Evolutionary conservation across 1,140 invertebrate species (phyloP).

Genomic region (Pachypeltis micranthus): DNA sequence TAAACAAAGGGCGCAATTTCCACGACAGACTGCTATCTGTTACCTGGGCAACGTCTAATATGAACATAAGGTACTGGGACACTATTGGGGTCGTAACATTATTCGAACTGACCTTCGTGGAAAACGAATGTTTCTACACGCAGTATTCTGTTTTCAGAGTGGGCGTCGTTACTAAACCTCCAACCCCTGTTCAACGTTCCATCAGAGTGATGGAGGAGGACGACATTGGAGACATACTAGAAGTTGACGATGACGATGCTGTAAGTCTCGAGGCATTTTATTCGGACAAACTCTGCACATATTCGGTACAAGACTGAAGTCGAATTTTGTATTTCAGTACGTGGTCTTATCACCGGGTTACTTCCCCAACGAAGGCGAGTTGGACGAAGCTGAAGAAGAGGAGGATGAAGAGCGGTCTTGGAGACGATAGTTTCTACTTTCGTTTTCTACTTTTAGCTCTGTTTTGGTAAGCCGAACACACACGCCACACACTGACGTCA

Average conservation of each 20-base stretch:
- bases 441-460: not conserved
- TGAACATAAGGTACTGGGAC: slow-evolving; percentile 22
- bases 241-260: slow-evolving; percentile 36
- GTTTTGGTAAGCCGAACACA: not conserved
- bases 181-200: slow-evolving; percentile 24
- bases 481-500: not conserved
- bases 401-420: slow-evolving; percentile 43
- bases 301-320: not conserved
- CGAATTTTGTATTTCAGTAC: slow-evolving; percentile 7
- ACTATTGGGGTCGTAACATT: not conserved
- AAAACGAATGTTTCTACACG: slow-evolving; percentile 21
- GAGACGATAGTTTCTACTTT: slow-evolving; percentile 39
- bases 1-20: slow-evolving; percentile 51
- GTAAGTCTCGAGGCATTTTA: slow-evolving; percentile 24
- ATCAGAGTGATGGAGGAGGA: slow-evolving; percentile 33
- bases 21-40: slow-evolving; percentile 40
- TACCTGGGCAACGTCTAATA: slow-evolving; percentile 33
- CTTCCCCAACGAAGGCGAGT: slow-evolving; percentile 42
- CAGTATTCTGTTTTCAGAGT: slow-evolving; percentile 34
- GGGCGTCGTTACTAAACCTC: slow-evolving; percentile 28
- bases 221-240: slow-evolving; percentile 35
- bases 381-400: slow-evolving; percentile 41
- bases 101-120: not conserved
- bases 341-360: slow-evolving; percentile 34
- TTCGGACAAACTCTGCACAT: not conserved